These are phyloP conservation scores for Saccostrea echinata DNA, from an alignment of 1,140 invertebrate genomes.

Conservation along the genomic window DNA sequence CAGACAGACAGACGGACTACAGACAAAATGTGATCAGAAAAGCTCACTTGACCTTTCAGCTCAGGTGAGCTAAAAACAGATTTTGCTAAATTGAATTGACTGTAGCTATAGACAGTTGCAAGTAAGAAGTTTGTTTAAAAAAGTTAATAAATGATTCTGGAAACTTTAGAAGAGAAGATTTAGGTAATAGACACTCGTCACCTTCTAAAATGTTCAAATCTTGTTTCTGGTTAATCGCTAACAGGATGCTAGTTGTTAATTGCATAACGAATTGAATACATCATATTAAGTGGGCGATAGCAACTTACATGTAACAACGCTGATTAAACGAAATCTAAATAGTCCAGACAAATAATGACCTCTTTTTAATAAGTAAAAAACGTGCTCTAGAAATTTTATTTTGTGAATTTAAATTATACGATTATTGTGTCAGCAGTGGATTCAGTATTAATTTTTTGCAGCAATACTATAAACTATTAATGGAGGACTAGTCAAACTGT, in stretches of 20 bases:
- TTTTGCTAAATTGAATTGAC: no score
- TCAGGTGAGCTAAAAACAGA: no score
- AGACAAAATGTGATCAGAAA: no score
- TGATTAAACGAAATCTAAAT: not conserved
- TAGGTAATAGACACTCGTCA: no score
- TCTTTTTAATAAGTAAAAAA: not conserved
- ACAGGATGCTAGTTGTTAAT: conserved; percentile 11
- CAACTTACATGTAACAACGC: not conserved
- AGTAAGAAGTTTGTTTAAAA: no score
- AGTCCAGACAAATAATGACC: not conserved
- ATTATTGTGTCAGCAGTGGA: not conserved
- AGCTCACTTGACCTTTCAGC: no score
- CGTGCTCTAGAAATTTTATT: no score
- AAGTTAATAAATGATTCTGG: no score
- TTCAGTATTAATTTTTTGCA: not conserved
- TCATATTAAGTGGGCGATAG: not conserved
- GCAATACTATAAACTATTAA: not conserved
- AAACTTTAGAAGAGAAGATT: no score
- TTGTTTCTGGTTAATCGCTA: not conserved
- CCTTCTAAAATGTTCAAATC: no score
- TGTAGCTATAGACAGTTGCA: no score
- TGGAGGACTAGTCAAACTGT: not conserved
- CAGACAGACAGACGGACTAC: no score
- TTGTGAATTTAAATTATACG: not conserved
- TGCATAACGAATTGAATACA: conserved; percentile 16